phyloP scores from a whole-genome alignment of 1,140 invertebrate genomes.

The Oppia nitens region DNA sequence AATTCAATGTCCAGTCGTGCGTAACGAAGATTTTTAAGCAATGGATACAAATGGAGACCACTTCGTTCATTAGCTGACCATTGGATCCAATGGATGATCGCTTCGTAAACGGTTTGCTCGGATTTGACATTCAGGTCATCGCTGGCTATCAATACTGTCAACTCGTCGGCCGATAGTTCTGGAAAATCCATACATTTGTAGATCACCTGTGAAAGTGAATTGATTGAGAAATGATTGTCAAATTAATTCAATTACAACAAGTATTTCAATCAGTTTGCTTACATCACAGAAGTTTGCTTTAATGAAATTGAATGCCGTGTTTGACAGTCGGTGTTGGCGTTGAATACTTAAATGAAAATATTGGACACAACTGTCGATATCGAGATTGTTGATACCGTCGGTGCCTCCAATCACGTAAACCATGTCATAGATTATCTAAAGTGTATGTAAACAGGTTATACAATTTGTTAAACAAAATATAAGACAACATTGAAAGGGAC shows the following conservation, averaged over 20 bases:
- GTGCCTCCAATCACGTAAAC: conserved; percentile 1
- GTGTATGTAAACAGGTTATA: not conserved
- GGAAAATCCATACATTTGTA: not conserved
- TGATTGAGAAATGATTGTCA: not conserved
- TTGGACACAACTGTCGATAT: conserved; percentile 7
- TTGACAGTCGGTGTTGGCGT: not conserved
- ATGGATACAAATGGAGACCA: no score
- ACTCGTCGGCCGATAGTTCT: not conserved
- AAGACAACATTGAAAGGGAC: no score
- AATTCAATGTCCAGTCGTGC: not conserved
- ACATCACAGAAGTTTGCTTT: not conserved
- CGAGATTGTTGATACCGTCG: not conserved
- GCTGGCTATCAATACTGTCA: not conserved
- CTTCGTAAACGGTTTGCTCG: not conserved
- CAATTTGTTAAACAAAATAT: no score
- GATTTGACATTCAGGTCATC: not conserved
- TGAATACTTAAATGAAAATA: not conserved
- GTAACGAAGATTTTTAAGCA: not conserved
- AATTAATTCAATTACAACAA: not conserved
- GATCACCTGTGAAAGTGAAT: not conserved
- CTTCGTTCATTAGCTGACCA: not conserved
- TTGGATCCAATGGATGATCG: conserved; percentile 2
- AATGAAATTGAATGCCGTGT: not conserved
- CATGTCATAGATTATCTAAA: not conserved
- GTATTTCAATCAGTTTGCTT: not conserved